Base-by-base conservation (phyloP, 1,140 invertebrate genomes). In the Agrilus planipennis region DNA sequence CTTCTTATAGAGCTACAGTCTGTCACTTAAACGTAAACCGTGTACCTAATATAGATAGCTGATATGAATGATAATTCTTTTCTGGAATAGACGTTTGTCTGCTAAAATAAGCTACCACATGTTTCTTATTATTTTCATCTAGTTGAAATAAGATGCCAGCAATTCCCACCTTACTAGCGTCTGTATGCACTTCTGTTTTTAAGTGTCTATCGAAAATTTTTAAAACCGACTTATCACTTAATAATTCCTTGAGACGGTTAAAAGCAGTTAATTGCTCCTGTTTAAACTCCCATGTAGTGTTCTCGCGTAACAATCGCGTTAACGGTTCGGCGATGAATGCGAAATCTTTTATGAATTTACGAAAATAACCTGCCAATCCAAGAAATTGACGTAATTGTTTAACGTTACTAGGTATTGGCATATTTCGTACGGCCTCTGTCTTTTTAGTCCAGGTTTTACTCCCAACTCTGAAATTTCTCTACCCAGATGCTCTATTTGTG, bases 121-220 rank as follows among this genome's bases (percentile, higher is more conserved):
- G 43, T 44, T 63, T 35, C 57, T 58, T 2, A 52, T 49, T 12
- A 58, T 41, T 1, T 54, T 57, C 6, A 15, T 32, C 15, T 40
- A 31, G 25, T 31, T 31, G 38, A 16, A 40, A 20, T 4, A 40
- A 20, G 31, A 29, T 40, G 11, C 28, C 38, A 6, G 25, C 15
- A 4, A 31, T n/a, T 12, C 28, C 27, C 17, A 40, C 7, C 12
- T 7, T 14, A 30, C 46, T 51, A 0, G 58, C 61, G 42, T 64
- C 60, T 0, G 53, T 60, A 46, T 59, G 54, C 14, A 64, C 30
- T 17, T 61, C 53, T 6, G 46, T 54, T n/a, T n/a, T 23, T 19
- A 27, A 16, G 14, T 44, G 29, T 21, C 30, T 30, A 11, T 43
- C 29, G 29, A 29, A 45, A 9, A 39, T 15, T 19, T 38, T 41